phyloP scores from a whole-genome alignment of 1,140 invertebrate genomes.

The Leguminivora glycinivorella region DNA sequence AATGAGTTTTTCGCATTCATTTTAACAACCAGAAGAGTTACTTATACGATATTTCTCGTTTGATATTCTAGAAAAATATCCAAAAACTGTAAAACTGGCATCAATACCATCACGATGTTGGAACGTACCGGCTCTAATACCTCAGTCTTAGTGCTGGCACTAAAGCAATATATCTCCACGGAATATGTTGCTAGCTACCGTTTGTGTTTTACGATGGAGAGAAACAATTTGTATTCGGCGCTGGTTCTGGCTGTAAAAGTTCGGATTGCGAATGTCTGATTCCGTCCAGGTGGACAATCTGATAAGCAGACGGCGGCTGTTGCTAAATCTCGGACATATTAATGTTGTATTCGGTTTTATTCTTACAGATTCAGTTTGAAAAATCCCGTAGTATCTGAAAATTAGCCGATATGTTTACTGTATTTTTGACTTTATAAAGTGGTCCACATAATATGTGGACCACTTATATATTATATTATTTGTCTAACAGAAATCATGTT shows the following conservation, averaged over 20 bases:
- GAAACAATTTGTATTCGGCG: constrained; percentile 28
- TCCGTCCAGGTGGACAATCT: constrained; percentile 19
- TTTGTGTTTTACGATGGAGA: constrained; percentile 24
- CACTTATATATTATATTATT: no score
- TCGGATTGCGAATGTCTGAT: constrained; percentile 26
- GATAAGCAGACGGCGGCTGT: constrained; percentile 17
- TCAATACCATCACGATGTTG: background rate
- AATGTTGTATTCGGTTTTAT: background rate
- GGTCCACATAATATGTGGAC: no score
- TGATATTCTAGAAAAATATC: background rate
- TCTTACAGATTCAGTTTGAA: background rate
- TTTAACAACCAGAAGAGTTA: no score
- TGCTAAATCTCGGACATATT: constrained; percentile 12
- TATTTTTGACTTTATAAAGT: no score
- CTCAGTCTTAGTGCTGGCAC: background rate
- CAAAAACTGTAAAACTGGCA: background rate
- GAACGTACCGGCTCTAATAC: constrained; percentile 18
- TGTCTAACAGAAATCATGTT: no score
- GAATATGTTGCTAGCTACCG: constrained; percentile 27
- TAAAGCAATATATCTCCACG: constrained; percentile 25
- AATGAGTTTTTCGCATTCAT: no score
- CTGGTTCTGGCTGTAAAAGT: constrained; percentile 26
- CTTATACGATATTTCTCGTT: no score
- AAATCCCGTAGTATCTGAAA: background rate
- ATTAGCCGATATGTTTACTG: no score